Base-by-base conservation (phyloP, 92 coral and sea anemone species). In the Actinostola sp. region DNA sequence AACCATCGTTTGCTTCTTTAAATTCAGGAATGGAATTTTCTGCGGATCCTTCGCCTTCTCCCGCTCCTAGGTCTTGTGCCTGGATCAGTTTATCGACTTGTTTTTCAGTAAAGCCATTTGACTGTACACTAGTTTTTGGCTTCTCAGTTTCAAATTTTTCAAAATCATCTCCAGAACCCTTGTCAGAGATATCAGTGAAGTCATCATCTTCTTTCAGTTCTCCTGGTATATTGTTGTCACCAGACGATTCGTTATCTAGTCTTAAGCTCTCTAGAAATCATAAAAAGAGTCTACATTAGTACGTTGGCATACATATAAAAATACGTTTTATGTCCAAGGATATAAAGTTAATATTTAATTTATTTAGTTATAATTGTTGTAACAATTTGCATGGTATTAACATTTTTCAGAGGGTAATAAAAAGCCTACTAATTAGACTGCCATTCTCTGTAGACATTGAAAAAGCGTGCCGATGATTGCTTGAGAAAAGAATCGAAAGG, bases 1-100 rank as follows among this genome's bases (percentile, higher is more conserved):
- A 57, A 5, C 63, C 63, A 57, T 57, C 63, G 63, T 57, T 29
- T 3, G 63, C 63, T 57, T 57, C 63, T 29, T 57, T 57, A 26
- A 57, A 57, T 30, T 57, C 63, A 3, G 63, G 63, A 57, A 57
- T 27, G 14, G 63, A 7, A 57, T 57, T 57, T 12, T 25, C 63
- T 8, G n/a, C 74, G 25, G 74, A 68, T 17, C 42, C 50, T 23
- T 39, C 61, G 5, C 6, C 32, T 33, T 32, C 26, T 67, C 86
- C 86, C 12, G 16, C 8, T 58, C 86, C 86, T 10, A 68, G 46
- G 61, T 68, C 61, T 12, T 68, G 41, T 21, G 74, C 74, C 33
- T 68, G 61, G 50, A 68, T 36, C 23, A 68, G 33, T 35, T 52
- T 68, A 33, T 68, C 74, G 13, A 50, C 62, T 50, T 68, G 61